Evolutionary conservation across 2,888 invertebrate genomes (phyloP).

Genomic region (Euplagia quadripunctaria): DNA sequence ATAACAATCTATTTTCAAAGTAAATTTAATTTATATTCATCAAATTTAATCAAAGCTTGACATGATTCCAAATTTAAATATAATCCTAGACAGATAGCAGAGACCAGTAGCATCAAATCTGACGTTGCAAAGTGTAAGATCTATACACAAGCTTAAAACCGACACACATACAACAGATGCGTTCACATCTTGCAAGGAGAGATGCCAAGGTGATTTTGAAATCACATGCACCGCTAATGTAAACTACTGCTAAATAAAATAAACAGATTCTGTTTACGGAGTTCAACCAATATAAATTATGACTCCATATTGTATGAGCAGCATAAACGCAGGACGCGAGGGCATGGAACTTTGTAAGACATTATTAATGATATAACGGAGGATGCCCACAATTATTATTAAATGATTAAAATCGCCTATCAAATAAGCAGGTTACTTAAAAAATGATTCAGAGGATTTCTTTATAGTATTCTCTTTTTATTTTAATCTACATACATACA

Average conservation of each 20-base stretch:
- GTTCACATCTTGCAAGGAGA: constrained; percentile 52
- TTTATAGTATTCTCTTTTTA: background rate
- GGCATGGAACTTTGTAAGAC: constrained; percentile 20
- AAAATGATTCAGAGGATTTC: background rate
- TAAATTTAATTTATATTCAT: background rate
- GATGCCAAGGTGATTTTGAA: constrained; percentile 64
- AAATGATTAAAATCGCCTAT: background rate
- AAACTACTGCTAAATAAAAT: constrained; percentile 69
- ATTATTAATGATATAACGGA: constrained; percentile 12
- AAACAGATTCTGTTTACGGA: constrained; percentile 59
- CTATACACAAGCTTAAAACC: constrained; percentile 8
- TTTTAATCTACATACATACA: background rate
- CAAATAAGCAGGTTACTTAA: background rate
- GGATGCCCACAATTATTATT: background rate
- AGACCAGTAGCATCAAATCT: constrained; percentile 15
- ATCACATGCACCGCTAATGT: constrained; percentile 65
- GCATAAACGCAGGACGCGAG: constrained; percentile 24
- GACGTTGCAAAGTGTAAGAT: constrained; percentile 11
- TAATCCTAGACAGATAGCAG: constrained; percentile 1
- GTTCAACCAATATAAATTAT: constrained; percentile 54
- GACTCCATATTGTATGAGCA: constrained; percentile 33
- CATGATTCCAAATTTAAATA: background rate
- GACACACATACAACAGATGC: constrained; percentile 26
- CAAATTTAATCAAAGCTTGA: background rate
- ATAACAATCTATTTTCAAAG: background rate